Evolutionary conservation across 2,797 vertebrate species (phyloP).

Genomic region (Paguma larvata): DNA sequence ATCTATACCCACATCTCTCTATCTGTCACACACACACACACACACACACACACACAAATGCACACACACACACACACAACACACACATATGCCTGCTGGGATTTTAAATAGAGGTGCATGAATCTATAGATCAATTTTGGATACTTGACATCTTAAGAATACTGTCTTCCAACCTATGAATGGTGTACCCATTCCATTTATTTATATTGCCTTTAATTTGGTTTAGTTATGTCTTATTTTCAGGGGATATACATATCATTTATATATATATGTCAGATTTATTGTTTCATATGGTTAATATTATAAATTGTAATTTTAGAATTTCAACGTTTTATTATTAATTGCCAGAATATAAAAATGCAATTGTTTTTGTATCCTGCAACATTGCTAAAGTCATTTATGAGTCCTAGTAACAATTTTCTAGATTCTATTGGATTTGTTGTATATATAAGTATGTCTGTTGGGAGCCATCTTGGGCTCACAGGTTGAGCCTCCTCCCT

Average conservation of each 20-base stretch:
- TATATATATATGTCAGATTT: not conserved
- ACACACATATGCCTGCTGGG: not conserved
- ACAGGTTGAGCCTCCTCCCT: no score
- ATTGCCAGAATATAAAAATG: not conserved
- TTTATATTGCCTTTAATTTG: not conserved
- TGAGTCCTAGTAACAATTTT: not conserved
- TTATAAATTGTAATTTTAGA: not conserved
- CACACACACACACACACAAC: not conserved
- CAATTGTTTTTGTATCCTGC: not conserved
- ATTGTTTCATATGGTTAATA: not conserved
- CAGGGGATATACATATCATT: not conserved
- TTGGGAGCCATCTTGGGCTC: no score
- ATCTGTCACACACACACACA: not conserved
- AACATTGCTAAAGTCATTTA: not conserved
- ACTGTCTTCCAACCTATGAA: not conserved
- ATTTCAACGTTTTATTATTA: not conserved
- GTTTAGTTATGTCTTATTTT: not conserved
- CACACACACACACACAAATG: not conserved
- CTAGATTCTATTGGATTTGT: not conserved
- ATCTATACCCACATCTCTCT: not conserved
- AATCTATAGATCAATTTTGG: not conserved
- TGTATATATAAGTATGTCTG: not conserved
- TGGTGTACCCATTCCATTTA: not conserved
- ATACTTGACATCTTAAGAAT: not conserved
- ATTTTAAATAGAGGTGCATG: not conserved